phyloP scores from a whole-genome alignment of 2,797 vertebrate genomes.

The Echeneis naucrates region DNA sequence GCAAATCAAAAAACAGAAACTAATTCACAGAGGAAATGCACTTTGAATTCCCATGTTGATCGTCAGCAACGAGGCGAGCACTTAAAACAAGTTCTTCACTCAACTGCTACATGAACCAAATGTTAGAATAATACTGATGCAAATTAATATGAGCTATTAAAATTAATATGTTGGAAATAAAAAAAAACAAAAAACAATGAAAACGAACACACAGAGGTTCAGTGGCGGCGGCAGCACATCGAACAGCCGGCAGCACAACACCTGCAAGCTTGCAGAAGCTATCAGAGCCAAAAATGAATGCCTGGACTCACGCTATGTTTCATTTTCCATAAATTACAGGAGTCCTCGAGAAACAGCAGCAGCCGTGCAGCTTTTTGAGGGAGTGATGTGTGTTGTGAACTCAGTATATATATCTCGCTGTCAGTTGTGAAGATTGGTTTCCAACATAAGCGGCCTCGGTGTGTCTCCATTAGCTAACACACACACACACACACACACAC shows the following conservation, averaged over 20 bases:
- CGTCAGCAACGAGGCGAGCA: neutral
- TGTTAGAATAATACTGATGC: neutral
- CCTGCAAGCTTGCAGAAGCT: neutral
- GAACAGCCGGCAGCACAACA: slow-evolving; percentile 2
- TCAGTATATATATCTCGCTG: no score
- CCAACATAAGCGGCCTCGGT: slow-evolving; percentile 29
- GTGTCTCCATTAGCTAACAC: slow-evolving; percentile 31
- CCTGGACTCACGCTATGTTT: neutral
- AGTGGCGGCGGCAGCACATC: neutral
- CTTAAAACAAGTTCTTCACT: neutral
- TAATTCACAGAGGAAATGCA: no score
- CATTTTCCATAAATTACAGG: neutral
- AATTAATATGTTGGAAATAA: neutral
- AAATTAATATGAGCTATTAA: neutral
- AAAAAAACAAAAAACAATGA: neutral
- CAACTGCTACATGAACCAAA: no score
- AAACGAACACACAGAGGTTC: neutral
- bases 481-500: slow-evolving; percentile 13
- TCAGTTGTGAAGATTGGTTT: slow-evolving; percentile 2
- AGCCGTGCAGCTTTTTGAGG: neutral
- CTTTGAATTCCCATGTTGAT: neutral
- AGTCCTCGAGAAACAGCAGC: neutral
- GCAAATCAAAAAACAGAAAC: neutral
- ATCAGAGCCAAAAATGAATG: neutral
- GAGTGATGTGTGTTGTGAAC: no score